Conservation (phyloP, 2,888 invertebrate species). For the Epinotia demarniana region DNA sequence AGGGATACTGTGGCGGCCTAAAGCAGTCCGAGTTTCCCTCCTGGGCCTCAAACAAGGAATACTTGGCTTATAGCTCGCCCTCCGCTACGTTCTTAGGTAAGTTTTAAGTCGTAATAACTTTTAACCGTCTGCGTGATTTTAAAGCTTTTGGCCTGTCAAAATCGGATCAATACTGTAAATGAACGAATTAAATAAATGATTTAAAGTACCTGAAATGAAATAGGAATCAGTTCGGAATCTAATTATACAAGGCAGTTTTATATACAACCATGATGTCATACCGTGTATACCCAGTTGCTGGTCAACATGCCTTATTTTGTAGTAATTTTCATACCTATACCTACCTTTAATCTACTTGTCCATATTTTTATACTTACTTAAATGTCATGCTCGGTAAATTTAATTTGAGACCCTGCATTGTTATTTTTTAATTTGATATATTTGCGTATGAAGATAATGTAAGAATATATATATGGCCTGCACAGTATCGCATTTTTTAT, state of each 20-base stretch:
- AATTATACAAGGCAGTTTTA: background rate
- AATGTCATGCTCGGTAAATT: background rate
- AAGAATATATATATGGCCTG: constrained; percentile 27
- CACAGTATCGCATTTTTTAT: constrained; percentile 32
- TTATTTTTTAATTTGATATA: background rate
- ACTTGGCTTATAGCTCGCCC: constrained; percentile 95
- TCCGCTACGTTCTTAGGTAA: constrained; percentile 96
- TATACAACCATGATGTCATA: background rate
- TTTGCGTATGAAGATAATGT: background rate
- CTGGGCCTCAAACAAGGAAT: constrained; percentile 98
- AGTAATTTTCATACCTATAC: background rate
- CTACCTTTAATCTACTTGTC: background rate
- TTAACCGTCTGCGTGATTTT: background rate
- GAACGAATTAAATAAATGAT: constrained; percentile 30
- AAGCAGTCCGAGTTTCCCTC: constrained; percentile 96
- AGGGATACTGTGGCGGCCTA: constrained; percentile 86
- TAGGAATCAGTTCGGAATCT: background rate
- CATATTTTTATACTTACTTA: background rate
- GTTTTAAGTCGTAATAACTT: constrained; percentile 38
- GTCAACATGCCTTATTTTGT: background rate
- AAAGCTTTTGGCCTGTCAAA: background rate
- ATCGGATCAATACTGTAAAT: background rate
- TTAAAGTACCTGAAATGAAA: background rate
- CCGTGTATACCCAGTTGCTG: background rate
- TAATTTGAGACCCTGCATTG: background rate